Base-by-base conservation (phyloP, 2,113 vertebrate genomes). In the Equus quagga region DNA sequence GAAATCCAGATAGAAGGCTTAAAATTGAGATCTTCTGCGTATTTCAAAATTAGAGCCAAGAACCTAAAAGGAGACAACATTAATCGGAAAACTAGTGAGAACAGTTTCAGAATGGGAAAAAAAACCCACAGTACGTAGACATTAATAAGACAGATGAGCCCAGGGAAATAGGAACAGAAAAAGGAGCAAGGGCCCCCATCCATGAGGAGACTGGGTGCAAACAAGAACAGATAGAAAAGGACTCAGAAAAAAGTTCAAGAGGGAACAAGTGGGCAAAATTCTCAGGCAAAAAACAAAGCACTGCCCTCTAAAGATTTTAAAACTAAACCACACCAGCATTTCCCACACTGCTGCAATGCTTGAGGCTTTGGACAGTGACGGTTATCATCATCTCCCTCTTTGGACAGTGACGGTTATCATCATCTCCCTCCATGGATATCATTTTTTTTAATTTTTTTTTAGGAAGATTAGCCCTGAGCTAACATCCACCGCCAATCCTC, bases 211-310 rank as follows among this genome's bases (percentile, higher is more conserved):
- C n/a, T 17, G 8, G 33, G 33, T 1, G 4, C 28, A 82, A 51
- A 51, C 4, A 56, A 33, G 65, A 72, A 46, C 11, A 8, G 19
- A 36, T 2, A 51, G 26, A 36, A 49, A 36, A 70, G 76, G 31
- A 17, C 36, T 72, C 82, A 12, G 26, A 15, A 91, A 21, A 21
- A 2, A 15, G 26, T 10, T n/a, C 49, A 65, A 62, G 0, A 6
- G 14, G 33, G 21, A 72, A 7, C 1, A 36, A 87, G 31, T 3
- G 0, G 6, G 10, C 49, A 87, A 93, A 94, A 85, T 17, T 70
- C 46, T 97, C 65, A 65, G 24, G 4, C n/a, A 58, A 89, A 96
- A 88, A 51, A 33, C 13, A 44, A 17, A 14, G 33, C 33, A 54
- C 51, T 49, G 33, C 2, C 17, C n/a, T 41, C 5, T 67, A 28